Conservation (phyloP, 2,113 vertebrate genomes). For the Rhinichthys klamathensis region DNA sequence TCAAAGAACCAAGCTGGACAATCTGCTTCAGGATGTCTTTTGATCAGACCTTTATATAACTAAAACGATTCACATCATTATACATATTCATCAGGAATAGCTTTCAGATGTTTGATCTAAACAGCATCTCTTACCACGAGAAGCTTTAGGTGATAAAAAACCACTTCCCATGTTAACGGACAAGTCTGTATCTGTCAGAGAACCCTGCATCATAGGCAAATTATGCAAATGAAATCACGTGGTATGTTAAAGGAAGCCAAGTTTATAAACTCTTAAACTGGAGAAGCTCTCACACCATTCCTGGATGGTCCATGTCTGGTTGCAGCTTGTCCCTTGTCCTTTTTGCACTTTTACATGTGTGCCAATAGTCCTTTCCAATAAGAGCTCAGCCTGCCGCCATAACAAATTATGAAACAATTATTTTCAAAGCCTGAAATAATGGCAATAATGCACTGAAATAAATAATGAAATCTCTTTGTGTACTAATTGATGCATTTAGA, state of each 20-base stretch:
- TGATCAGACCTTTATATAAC: neutral
- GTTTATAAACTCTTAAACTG: neutral
- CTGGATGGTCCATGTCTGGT: neutral
- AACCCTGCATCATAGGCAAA: neutral
- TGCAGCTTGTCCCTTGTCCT: neutral
- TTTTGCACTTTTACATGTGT: neutral
- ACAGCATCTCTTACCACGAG: neutral
- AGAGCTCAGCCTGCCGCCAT: neutral
- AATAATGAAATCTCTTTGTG: neutral
- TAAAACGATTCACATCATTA: neutral
- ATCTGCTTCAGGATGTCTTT: neutral
- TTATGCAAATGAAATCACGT: neutral
- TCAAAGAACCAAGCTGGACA: neutral
- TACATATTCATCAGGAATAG: neutral
- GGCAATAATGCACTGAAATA: neutral
- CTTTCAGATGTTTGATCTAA: neutral
- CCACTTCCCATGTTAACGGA: neutral
- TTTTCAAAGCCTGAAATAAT: neutral
- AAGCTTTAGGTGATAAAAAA: neutral
- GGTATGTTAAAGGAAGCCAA: neutral
- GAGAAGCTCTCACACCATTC: neutral
- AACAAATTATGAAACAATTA: slow-evolving; percentile 17
- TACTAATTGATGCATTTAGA: slow-evolving; percentile 14
- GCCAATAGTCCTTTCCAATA: slow-evolving; percentile 3
- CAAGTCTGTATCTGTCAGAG: neutral